Percentiles rank a stretch among this genome's conserved stretches.
These are phyloP conservation scores for Cyclura pinguis DNA, from an alignment of 2,797 vertebrate species.

Conservation along the genomic window DNA sequence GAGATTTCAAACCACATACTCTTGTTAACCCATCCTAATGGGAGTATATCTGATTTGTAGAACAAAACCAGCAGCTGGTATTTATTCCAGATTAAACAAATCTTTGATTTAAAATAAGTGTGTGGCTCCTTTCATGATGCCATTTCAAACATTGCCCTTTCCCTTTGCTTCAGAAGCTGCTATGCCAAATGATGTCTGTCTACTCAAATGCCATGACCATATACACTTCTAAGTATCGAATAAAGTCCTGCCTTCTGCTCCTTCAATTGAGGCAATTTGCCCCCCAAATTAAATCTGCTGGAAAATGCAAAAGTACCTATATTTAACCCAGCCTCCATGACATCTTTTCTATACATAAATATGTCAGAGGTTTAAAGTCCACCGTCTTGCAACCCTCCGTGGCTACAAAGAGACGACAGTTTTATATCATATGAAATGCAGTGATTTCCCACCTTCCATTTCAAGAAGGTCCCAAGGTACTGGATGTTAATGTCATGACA, in stretches of 20 bases:
- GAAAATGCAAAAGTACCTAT: background rate
- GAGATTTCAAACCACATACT: background rate
- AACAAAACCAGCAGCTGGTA: background rate
- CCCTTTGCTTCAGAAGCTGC: background rate
- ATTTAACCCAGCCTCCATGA: conserved; percentile 27
- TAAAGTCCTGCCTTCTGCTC: background rate
- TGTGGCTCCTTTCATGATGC: background rate
- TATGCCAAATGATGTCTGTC: background rate
- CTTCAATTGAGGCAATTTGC: background rate
- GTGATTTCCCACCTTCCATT: conserved; percentile 67
- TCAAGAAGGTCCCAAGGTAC: conserved; percentile 66
- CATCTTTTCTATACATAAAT: conserved; percentile 52
- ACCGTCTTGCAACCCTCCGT: conserved; percentile 51
- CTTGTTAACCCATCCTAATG: background rate
- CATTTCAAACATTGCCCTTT: background rate
- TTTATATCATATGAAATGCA: conserved; percentile 59
- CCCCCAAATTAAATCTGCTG: background rate
- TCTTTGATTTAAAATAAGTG: conserved; percentile 9
- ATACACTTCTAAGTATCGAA: background rate
- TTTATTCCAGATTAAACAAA: conserved; percentile 20
- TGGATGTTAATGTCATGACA: conserved; percentile 74
- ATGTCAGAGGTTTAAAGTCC: conserved; percentile 54
- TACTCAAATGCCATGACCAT: conserved; percentile 4
- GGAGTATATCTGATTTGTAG: background rate
- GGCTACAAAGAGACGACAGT: conserved; percentile 56